Conservation (phyloP, 2,888 invertebrate species). For the Synergus laeviventris region DNA sequence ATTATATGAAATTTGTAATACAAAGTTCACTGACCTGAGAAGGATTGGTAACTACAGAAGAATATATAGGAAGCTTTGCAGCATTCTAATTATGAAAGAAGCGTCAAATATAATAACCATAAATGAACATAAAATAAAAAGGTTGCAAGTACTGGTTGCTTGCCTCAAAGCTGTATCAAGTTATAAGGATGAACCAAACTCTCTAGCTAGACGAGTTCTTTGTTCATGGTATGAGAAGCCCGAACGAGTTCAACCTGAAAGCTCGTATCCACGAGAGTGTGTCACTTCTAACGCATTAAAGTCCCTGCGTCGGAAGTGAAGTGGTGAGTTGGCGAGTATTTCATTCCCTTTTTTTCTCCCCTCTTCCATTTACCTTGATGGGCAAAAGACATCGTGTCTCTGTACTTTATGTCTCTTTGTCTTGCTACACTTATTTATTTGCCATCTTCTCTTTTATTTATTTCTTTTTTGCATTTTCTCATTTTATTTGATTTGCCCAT, state of each 20-base stretch:
- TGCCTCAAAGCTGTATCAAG: neutral
- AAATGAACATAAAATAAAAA: neutral
- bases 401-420: constrained; percentile 5
- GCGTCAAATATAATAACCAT: neutral
- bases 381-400: neutral
- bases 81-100: too few species aligned
- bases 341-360: constrained; percentile 50
- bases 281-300: constrained; percentile 61
- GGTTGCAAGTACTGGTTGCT: neutral
- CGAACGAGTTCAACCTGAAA: constrained; percentile 55
- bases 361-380: constrained; percentile 19
- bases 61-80: too few species aligned
- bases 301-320: constrained; percentile 56
- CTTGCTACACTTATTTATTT: constrained; percentile 14
- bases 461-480: neutral
- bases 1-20: too few species aligned
- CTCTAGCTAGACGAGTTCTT: constrained; percentile 10
- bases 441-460: neutral
- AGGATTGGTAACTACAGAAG: too few species aligned
- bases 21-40: too few species aligned
- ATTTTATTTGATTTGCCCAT: neutral
- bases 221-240: constrained; percentile 43
- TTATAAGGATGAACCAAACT: constrained; percentile 5
- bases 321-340: constrained; percentile 52
- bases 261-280: constrained; percentile 58